Percentiles rank a stretch among this genome's conserved stretches.
phyloP scores from a whole-genome alignment of 2,113 vertebrate species.

The Oophaga pumilio region DNA sequence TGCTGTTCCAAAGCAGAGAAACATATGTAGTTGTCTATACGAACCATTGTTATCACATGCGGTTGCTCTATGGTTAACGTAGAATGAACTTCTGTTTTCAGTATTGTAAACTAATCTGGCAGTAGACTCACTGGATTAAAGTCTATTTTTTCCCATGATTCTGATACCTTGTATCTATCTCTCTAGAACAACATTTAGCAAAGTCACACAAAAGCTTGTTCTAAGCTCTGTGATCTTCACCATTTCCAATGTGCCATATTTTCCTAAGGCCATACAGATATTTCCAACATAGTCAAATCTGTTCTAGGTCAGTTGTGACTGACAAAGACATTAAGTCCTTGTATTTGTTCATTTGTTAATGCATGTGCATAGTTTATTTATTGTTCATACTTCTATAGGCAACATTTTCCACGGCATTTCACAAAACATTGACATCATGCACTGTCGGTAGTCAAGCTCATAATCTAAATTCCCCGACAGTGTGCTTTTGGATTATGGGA shows the following conservation, averaged over 20 bases:
- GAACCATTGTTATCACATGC: neutral
- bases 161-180: neutral
- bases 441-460: too few species aligned
- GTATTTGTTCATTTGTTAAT: too few species aligned
- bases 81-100: neutral
- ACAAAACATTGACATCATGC: too few species aligned
- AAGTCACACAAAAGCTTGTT: neutral
- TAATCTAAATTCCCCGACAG: too few species aligned
- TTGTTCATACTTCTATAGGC: too few species aligned
- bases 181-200: neutral
- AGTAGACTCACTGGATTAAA: neutral
- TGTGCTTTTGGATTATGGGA: too few species aligned
- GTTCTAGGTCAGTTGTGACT: neutral
- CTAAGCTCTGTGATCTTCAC: neutral
- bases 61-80: neutral
- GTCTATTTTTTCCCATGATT: neutral
- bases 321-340: neutral
- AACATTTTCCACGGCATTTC: too few species aligned
- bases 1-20: neutral
- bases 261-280: neutral
- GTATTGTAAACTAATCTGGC: neutral
- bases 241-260: conserved; percentile 2
- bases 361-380: too few species aligned
- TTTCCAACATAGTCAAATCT: neutral
- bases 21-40: neutral